These are phyloP conservation scores for Microctonus brassicae DNA, from an alignment of 2,888 invertebrate species.

Conservation along the genomic window DNA sequence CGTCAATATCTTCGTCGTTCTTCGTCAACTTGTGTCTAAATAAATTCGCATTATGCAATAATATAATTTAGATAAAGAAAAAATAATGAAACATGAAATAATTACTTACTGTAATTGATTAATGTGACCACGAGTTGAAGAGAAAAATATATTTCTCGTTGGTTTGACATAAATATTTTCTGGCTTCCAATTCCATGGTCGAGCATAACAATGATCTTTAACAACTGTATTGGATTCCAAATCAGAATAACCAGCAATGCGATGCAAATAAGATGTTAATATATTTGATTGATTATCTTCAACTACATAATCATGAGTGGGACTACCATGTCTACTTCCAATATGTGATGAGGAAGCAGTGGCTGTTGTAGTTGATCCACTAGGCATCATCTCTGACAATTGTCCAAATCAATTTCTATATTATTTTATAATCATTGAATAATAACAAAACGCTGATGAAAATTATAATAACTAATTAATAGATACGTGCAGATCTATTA, in stretches of 20 bases:
- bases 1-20: constrained; percentile 66
- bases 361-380: neutral
- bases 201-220: constrained; percentile 81
- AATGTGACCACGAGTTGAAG: constrained; percentile 12
- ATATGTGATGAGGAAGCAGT: neutral
- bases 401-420: neutral
- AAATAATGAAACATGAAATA: neutral
- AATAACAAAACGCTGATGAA: too few relatives aligned
- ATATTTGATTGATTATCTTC: constrained; percentile 73
- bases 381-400: neutral
- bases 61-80: neutral
- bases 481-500: too few relatives aligned
- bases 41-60: neutral
- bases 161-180: constrained; percentile 76
- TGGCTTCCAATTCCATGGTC: constrained; percentile 79
- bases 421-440: too few relatives aligned
- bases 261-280: constrained; percentile 63
- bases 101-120: constrained; percentile 2
- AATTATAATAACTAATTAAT: too few relatives aligned
- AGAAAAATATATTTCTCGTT: constrained; percentile 71
- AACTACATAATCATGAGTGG: constrained; percentile 67
- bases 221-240: constrained; percentile 68
- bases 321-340: constrained; percentile 56
- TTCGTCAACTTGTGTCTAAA: neutral
- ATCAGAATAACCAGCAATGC: constrained; percentile 63